phyloP scores from a whole-genome alignment of 2,113 vertebrate species.

The Ramphastos sulfuratus region DNA sequence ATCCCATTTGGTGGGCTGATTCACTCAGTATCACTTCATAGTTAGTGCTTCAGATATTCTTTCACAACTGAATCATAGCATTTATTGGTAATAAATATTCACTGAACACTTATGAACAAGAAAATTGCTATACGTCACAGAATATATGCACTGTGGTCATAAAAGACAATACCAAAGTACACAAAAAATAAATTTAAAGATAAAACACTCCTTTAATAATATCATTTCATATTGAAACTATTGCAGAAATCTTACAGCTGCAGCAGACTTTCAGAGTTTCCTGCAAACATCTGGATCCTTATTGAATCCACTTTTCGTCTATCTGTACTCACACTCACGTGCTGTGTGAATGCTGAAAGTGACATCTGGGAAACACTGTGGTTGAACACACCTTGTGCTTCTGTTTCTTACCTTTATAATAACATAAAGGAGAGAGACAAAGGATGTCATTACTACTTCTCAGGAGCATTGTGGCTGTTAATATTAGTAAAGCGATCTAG shows the following conservation, averaged over 20 bases:
- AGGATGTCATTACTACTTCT: not conserved
- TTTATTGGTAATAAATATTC: not conserved
- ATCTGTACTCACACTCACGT: not conserved
- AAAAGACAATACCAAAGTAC: not conserved
- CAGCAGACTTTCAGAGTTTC: not conserved
- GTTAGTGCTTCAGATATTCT: not conserved
- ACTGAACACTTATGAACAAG: not conserved
- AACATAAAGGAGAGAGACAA: not conserved
- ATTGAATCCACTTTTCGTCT: not conserved
- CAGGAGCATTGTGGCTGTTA: not conserved
- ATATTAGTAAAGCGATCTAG: not conserved
- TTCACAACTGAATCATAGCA: not conserved
- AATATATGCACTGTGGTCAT: not conserved
- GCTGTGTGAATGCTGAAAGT: not conserved
- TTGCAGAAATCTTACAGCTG: not conserved
- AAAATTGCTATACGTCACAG: not conserved
- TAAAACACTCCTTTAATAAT: not conserved
- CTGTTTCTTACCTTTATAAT: not conserved
- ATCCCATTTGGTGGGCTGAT: not conserved
- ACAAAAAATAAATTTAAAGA: not conserved
- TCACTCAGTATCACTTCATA: not conserved
- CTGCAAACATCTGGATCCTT: not conserved
- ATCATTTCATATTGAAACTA: not conserved
- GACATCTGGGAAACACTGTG: not conserved
- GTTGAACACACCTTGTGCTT: not conserved